Base-by-base conservation (phyloP, 1,140 invertebrate species). In the Procambarus virginalis region DNA sequence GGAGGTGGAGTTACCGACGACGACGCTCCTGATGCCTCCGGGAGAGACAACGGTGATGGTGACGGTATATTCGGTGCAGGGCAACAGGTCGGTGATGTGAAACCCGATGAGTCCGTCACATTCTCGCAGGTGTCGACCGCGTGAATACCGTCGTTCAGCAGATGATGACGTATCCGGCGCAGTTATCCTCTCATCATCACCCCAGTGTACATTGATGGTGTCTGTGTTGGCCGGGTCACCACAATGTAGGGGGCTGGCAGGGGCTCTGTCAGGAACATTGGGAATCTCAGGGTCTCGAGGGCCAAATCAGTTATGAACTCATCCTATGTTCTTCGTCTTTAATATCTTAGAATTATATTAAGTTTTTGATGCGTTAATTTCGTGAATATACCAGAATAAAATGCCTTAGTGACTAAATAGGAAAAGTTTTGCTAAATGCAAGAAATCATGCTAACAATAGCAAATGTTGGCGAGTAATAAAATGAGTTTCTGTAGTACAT, bases 141-240 rank as follows among this genome's bases (percentile, higher is more conserved):
- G n/a, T 89, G 88, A 22, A 84, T 49, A 22, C 76, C 79, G 55
- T 89, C 88, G 34, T 22, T 64, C 88, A 89, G 75, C 88, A 89
- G 55, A 89, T 78, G 0, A 60, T 22, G 60, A 79, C 70, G 75
- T 55, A 46, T 0, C 75, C 88, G n/a, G 82, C 64, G 58, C 88
- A 89, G 3, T 46, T 45, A 46, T 89, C 82, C 68, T 55, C 22
- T 77, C 55, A 34, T 87, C 46, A 6, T 49, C 46, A 55, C 77
- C 77, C 86, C 86, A 87, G 77, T 14, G 48, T 5, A 80, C 86
- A 4, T 81, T 60, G 64, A 87, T 80, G 76, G 60, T 48, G 60
- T 87, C 64, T 2, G 77, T 14, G n/a, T 78, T 51, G 12, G 14
- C 60, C 2, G 86, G 77, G 6, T 49, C 46, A 87, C 77, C 14